A percentile compares a stretch with the other conserved stretches of the same genome.
Conservation (phyloP, 1,140 invertebrate genomes). For the Solenopsis fugax region DNA sequence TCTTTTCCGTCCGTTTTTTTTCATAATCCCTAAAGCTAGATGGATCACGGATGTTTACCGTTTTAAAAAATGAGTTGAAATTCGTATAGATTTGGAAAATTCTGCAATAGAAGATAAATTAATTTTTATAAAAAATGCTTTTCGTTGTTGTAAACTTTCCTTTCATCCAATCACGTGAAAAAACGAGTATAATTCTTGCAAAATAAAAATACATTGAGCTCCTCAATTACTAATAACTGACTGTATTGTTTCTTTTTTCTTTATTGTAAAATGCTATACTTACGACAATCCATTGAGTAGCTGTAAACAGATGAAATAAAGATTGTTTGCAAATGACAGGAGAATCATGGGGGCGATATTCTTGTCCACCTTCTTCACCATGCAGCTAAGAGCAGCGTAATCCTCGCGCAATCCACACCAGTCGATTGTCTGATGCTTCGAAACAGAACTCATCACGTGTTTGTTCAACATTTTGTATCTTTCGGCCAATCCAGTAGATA, state of each 20-base stretch:
- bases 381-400: constrained; percentile 87
- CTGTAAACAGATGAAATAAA: constrained; percentile 92
- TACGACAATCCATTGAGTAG: constrained; percentile 91
- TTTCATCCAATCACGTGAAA: not conserved
- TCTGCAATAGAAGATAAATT: too few species aligned
- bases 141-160: not conserved
- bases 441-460: constrained; percentile 65
- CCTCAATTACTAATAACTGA: not conserved
- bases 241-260: not conserved
- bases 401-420: constrained; percentile 88
- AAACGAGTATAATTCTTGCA: not conserved
- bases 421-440: constrained; percentile 70
- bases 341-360: constrained; percentile 88
- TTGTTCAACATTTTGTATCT: constrained; percentile 82
- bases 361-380: constrained; percentile 88
- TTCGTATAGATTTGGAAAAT: too few species aligned
- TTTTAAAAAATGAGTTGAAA: too few species aligned
- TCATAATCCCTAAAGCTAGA: too few species aligned
- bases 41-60: too few species aligned
- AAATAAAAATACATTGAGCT: not conserved
- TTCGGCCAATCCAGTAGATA: constrained; percentile 83
- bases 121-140: not conserved
- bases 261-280: constrained; percentile 69
- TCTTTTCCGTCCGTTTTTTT: too few species aligned
- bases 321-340: constrained; percentile 90